Evolutionary conservation across 1,140 invertebrate genomes (phyloP).

Genomic region (Arion vulgaris): DNA sequence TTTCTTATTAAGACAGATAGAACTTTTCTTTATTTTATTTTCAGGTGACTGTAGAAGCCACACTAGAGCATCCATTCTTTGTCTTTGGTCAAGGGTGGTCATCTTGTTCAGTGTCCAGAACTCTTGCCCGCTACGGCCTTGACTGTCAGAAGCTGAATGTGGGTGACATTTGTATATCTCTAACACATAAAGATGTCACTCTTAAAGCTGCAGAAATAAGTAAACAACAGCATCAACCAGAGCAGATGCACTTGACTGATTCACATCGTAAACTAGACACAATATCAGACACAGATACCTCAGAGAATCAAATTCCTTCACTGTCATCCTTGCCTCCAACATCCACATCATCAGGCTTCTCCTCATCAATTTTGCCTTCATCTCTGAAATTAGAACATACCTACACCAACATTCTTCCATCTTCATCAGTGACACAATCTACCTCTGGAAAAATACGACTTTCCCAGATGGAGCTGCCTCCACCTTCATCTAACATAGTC

Average conservation of each 20-base stretch:
- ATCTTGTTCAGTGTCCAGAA: constrained; percentile 84
- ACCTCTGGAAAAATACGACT: background rate
- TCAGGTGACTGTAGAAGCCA: constrained; percentile 86
- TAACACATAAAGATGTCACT: constrained; percentile 76
- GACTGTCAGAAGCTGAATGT: constrained; percentile 84
- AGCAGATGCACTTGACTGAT: background rate
- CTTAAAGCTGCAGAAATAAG: constrained; percentile 58
- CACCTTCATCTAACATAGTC: constrained; percentile 32
- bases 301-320: background rate
- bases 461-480: constrained; percentile 23
- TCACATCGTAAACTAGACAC: background rate
- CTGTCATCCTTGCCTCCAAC: background rate
- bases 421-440: background rate
- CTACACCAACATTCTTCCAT: background rate
- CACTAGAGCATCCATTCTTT: constrained; percentile 89
- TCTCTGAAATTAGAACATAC: background rate
- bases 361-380: too few relatives aligned
- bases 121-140: constrained; percentile 82
- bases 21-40: constrained; percentile 56
- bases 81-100: constrained; percentile 91
- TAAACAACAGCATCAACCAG: constrained; percentile 41
- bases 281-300: background rate
- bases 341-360: background rate
- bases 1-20: too few relatives aligned
- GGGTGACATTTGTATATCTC: constrained; percentile 87